These are phyloP conservation scores for Pararge aegeria DNA, from an alignment of 1,140 invertebrate species.

Conservation along the genomic window DNA sequence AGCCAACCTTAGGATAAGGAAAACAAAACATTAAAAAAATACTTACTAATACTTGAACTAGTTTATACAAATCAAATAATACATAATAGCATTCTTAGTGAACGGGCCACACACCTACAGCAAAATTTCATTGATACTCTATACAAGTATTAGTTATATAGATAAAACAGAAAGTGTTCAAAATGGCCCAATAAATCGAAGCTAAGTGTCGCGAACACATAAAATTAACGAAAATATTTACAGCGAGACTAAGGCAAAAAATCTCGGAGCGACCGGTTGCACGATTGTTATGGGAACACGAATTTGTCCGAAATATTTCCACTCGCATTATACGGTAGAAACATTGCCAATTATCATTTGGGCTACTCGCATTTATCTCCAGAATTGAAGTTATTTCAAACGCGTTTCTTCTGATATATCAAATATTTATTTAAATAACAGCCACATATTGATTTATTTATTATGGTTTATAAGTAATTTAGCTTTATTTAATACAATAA, in stretches of 20 bases:
- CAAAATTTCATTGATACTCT: too few species aligned
- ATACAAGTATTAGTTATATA: neutral
- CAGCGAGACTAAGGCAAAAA: conserved; percentile 7
- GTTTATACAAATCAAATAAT: too few species aligned
- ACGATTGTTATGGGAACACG: conserved; percentile 11
- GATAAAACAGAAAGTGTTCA: conserved; percentile 1
- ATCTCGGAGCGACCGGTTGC: conserved; percentile 11
- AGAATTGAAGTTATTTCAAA: neutral
- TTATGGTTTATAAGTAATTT: too few species aligned
- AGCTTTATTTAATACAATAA: too few species aligned
- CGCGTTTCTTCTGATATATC: neutral
- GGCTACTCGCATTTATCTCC: neutral
- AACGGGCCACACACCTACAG: too few species aligned
- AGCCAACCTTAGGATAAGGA: too few species aligned
- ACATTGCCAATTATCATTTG: conserved; percentile 10
- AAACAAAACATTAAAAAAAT: too few species aligned
- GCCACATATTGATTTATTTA: too few species aligned
- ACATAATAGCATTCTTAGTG: too few species aligned
- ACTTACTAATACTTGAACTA: too few species aligned
- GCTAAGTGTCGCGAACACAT: conserved; percentile 16
- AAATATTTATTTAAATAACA: too few species aligned
- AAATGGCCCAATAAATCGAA: conserved; percentile 12
- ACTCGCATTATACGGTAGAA: conserved; percentile 16
- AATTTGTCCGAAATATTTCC: conserved; percentile 19
- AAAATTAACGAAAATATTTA: conserved; percentile 25